Evolutionary conservation across 2,888 invertebrate species (phyloP).

Genomic region (Morpho helenor): DNA sequence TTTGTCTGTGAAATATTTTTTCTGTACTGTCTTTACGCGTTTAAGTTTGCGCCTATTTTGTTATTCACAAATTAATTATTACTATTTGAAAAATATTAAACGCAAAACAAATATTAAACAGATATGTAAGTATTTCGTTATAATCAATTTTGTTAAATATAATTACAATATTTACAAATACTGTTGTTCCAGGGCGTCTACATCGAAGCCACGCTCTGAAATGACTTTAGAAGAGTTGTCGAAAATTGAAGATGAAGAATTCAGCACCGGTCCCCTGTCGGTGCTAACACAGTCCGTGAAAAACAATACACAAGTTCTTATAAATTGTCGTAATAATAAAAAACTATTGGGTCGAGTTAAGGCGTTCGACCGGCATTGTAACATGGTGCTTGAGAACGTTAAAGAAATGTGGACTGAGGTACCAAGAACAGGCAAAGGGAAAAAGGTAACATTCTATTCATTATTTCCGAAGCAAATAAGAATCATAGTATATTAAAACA

Average conservation of each 20-base stretch:
- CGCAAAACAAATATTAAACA: background rate
- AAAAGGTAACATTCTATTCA: conserved; percentile 83
- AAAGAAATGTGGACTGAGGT: conserved; percentile 99
- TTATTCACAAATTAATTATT: no score
- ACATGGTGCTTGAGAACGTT: conserved; percentile 99
- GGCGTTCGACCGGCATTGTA: conserved; percentile 97
- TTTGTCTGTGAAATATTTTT: no score
- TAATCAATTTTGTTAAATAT: background rate
- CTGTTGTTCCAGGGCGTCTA: conserved; percentile 66
- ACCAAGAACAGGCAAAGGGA: conserved; percentile 98
- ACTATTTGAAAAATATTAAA: background rate
- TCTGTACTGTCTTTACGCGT: no score
- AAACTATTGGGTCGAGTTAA: conserved; percentile 98
- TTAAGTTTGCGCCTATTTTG: no score
- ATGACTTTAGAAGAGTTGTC: conserved; percentile 97
- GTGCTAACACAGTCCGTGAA: conserved; percentile 98
- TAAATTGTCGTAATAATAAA: conserved; percentile 99
- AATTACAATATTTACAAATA: background rate
- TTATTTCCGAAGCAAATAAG: no score
- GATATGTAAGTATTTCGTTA: background rate
- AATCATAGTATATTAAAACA: no score
- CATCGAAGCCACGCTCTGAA: conserved; percentile 91
- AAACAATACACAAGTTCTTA: conserved; percentile 98
- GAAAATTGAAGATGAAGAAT: conserved; percentile 98
- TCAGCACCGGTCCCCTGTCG: conserved; percentile 98